These are phyloP conservation scores for Nipponacmea schrenckii DNA, from an alignment of 2,888 invertebrate species.

Conservation along the genomic window DNA sequence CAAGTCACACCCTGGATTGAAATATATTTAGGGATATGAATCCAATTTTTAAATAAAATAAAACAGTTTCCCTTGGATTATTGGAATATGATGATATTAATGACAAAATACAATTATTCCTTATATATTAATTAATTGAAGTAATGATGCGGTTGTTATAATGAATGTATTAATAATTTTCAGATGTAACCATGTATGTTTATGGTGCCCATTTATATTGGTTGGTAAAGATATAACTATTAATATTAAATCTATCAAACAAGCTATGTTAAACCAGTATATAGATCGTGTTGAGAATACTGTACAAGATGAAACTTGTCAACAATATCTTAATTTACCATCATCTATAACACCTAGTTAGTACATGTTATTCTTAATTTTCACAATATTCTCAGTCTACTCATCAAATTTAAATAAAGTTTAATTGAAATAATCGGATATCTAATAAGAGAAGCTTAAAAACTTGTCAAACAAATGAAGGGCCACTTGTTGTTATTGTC, in stretches of 20 bases:
- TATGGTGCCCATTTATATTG: constrained; percentile 55
- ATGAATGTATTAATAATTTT: not conserved
- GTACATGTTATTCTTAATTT: constrained; percentile 1
- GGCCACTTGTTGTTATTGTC: too few relatives aligned
- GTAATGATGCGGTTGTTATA: too few relatives aligned
- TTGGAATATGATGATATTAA: too few relatives aligned
- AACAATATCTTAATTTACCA: constrained; percentile 54
- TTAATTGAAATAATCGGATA: too few relatives aligned
- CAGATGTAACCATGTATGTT: constrained; percentile 46
- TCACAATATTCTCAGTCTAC: not conserved
- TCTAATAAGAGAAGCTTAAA: too few relatives aligned
- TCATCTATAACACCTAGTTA: constrained; percentile 46
- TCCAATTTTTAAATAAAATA: too few relatives aligned
- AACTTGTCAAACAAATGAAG: too few relatives aligned
- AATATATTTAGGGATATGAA: too few relatives aligned
- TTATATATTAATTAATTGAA: too few relatives aligned
- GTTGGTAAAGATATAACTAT: constrained; percentile 59
- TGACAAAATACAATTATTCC: too few relatives aligned
- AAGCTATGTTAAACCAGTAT: constrained; percentile 60
- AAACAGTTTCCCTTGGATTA: too few relatives aligned
- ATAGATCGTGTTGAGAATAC: constrained; percentile 54
- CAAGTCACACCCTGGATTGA: too few relatives aligned
- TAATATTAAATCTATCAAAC: constrained; percentile 49
- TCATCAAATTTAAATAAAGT: not conserved
- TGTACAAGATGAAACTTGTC: constrained; percentile 41